These are phyloP conservation scores for Perodicticus potto DNA, from an alignment of 2,797 vertebrate genomes.

Conservation along the genomic window DNA sequence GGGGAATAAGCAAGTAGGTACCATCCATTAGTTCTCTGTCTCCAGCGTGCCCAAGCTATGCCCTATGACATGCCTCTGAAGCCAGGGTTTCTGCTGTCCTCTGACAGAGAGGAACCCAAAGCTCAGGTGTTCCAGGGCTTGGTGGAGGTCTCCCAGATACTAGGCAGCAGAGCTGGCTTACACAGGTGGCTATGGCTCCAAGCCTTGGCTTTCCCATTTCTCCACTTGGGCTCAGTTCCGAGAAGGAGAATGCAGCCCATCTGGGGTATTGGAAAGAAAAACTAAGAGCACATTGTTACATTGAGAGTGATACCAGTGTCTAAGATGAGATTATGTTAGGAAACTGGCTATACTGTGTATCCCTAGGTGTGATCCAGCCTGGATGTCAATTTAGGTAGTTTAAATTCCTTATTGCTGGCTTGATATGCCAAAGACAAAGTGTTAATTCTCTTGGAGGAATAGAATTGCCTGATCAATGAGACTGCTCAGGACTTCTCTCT, in stretches of 20 bases:
- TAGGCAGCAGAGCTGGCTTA: background rate
- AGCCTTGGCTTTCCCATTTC: constrained; percentile 23
- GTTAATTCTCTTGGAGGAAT: background rate
- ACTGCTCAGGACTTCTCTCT: background rate
- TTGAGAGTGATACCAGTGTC: background rate
- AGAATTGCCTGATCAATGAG: background rate
- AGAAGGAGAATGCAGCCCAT: background rate
- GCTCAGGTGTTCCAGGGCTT: background rate
- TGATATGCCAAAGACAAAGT: background rate
- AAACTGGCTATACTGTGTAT: background rate
- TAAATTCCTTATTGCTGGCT: background rate
- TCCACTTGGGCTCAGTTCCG: background rate
- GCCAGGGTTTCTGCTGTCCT: background rate
- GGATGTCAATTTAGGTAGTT: background rate
- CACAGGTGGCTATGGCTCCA: background rate
- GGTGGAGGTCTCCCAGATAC: background rate
- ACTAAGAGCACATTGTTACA: background rate
- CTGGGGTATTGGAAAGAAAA: background rate
- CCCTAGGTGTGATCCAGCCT: background rate
- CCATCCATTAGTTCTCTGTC: background rate
- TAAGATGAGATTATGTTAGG: constrained; percentile 16
- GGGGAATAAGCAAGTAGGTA: background rate
- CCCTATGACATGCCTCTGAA: background rate
- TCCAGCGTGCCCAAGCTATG: accelerated
- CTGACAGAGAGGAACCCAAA: background rate